phyloP scores from a whole-genome alignment of 2,113 vertebrate genomes.

The Acanthochromis polyacanthus region DNA sequence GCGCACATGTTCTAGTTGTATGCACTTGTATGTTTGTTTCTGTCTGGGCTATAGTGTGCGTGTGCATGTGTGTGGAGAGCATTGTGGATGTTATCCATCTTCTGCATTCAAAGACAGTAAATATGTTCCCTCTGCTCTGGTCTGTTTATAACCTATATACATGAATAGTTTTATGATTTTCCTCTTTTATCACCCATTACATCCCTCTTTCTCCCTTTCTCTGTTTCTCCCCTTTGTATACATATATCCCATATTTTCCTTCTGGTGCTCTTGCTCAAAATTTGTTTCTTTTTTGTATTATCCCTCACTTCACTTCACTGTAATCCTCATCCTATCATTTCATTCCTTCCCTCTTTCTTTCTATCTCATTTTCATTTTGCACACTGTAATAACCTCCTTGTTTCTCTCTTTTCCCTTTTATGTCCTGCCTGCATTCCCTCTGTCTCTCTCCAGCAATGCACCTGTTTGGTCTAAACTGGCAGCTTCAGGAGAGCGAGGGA shows the following conservation, averaged over 20 bases:
- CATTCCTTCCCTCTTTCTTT: too few species aligned
- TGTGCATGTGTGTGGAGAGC: too few species aligned
- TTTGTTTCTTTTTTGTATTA: too few species aligned
- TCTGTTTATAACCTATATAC: neutral
- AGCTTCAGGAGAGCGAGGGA: slow-evolving; percentile 95
- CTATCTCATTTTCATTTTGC: slow-evolving; percentile 2
- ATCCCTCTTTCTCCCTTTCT: neutral
- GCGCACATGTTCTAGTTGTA: too few species aligned
- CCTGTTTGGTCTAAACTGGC: slow-evolving; percentile 98
- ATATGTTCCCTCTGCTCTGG: neutral
- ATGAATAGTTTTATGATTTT: neutral
- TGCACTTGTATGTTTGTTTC: too few species aligned
- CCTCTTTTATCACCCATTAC: too few species aligned
- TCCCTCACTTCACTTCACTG: neutral
- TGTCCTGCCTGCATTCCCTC: neutral
- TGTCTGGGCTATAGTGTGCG: too few species aligned
- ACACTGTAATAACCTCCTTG: slow-evolving; percentile 7
- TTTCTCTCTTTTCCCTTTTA: neutral
- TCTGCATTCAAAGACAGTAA: neutral
- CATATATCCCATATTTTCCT: neutral
- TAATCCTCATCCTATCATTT: neutral
- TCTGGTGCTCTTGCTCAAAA: neutral
- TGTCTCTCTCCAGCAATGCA: slow-evolving; percentile 90
- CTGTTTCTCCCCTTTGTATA: too few species aligned
- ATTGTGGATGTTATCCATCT: too few species aligned